Conservation (phyloP, 2,888 invertebrate species). For the Euphydryas editha region DNA sequence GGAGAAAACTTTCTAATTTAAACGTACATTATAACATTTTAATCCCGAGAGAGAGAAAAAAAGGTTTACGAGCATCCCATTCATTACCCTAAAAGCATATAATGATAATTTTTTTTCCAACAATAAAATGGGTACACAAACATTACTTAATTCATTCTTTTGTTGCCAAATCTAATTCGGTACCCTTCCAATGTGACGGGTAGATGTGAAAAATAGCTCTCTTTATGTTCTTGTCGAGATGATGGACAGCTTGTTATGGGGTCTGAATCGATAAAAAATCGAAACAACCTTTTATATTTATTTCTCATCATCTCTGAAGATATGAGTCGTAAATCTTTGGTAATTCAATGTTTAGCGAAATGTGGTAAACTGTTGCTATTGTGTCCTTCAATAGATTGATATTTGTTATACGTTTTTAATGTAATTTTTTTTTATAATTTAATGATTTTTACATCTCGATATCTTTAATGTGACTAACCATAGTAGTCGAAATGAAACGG, state of each 20-base stretch:
- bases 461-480: too few species aligned
- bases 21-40: conserved; percentile 9
- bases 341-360: not conserved
- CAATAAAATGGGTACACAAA: conserved; percentile 44
- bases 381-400: too few species aligned
- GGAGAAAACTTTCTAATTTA: not conserved
- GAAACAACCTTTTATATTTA: conserved; percentile 1
- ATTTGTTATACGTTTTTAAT: too few species aligned
- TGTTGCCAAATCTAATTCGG: conserved; percentile 46
- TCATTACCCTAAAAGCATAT: conserved; percentile 24
- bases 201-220: conserved; percentile 27
- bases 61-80: conserved; percentile 10
- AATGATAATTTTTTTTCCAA: conserved; percentile 34
- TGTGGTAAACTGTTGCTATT: not conserved
- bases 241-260: conserved; percentile 20
- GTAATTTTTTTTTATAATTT: too few species aligned
- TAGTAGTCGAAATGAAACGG: too few species aligned
- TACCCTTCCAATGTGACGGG: conserved; percentile 23
- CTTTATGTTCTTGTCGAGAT: conserved; percentile 21
- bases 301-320: not conserved
- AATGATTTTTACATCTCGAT: too few species aligned
- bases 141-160: conserved; percentile 50
- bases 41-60: conserved; percentile 6
- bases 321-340: not conserved
- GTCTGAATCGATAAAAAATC: conserved; percentile 6